phyloP scores from a whole-genome alignment of 64 coral and sea anemone genomes.

The Stylophora pistillata region DNA sequence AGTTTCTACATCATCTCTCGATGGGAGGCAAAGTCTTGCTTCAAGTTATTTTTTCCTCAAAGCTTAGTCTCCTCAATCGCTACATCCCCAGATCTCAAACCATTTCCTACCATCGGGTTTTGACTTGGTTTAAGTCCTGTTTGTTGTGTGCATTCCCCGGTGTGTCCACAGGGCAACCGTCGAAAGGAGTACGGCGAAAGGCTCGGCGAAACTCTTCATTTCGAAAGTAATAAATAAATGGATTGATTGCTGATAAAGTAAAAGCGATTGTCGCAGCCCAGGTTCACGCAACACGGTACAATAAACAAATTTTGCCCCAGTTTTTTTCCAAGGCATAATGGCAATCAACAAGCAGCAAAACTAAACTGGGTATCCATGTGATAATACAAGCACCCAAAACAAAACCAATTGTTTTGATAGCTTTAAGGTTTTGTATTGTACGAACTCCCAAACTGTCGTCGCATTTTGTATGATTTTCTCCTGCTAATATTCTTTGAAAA shows the following conservation, averaged over 20 bases:
- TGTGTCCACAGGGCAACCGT: neutral
- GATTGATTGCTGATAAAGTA: neutral
- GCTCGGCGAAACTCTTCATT: neutral
- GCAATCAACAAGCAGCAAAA: neutral
- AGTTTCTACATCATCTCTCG: no score
- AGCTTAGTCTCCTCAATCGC: no score
- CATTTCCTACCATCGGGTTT: neutral
- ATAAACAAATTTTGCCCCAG: neutral
- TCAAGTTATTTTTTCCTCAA: no score
- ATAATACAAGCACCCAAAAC: neutral
- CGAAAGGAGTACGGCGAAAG: neutral
- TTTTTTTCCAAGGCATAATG: neutral
- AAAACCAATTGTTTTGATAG: conserved; percentile 4
- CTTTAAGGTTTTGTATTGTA: neutral
- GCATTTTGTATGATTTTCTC: neutral
- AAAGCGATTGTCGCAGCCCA: neutral
- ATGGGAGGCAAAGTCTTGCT: no score
- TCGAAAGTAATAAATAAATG: conserved; percentile 11
- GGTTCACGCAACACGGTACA: neutral
- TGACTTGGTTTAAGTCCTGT: neutral
- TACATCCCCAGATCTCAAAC: no score
- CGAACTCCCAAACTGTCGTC: no score
- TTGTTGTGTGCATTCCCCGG: neutral
- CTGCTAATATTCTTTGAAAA: neutral
- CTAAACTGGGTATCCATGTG: conserved; percentile 7